Conservation (phyloP, 2,888 invertebrate genomes). For the Lasioglossum calceatum region DNA sequence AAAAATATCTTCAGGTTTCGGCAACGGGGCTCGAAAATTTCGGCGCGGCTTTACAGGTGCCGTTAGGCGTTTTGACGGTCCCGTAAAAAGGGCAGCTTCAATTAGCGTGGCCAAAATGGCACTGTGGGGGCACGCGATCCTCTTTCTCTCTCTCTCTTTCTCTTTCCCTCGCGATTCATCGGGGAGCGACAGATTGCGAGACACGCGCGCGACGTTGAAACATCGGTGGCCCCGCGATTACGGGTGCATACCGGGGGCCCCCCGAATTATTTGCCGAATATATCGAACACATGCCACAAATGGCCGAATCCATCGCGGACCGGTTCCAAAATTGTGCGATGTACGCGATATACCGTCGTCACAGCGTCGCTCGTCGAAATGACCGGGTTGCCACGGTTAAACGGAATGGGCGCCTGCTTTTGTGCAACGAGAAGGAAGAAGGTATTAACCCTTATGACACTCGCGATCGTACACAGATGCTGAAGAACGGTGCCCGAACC, state of each 20-base stretch:
- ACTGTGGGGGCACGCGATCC: slow-evolving; percentile 9
- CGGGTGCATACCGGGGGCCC: slow-evolving; percentile 13
- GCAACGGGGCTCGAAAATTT: not conserved
- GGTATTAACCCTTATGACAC: slow-evolving; percentile 1
- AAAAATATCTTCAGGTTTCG: not conserved
- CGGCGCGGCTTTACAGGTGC: not conserved
- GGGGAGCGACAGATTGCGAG: slow-evolving; percentile 29
- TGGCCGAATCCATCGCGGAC: slow-evolving; percentile 6
- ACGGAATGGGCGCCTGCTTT: too few species aligned
- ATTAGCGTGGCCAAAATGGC: slow-evolving; percentile 5
- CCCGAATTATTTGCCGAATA: slow-evolving; percentile 16
- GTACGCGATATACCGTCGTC: not conserved
- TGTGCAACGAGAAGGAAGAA: slow-evolving; percentile 6
- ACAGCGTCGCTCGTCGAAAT: slow-evolving; percentile 2
- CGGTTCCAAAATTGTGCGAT: not conserved
- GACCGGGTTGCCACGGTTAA: not conserved
- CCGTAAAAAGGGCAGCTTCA: not conserved
- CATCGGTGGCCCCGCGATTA: slow-evolving; percentile 5
- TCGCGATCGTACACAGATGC: not conserved
- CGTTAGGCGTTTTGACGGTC: not conserved
- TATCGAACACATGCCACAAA: slow-evolving; percentile 13
- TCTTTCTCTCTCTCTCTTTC: not conserved
- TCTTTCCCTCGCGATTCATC: not conserved
- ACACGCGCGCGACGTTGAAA: slow-evolving; percentile 17
- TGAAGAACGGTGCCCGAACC: not conserved